Evolutionary conservation across 2,888 invertebrate species (phyloP).

Genomic region (Lithodes maja): DNA sequence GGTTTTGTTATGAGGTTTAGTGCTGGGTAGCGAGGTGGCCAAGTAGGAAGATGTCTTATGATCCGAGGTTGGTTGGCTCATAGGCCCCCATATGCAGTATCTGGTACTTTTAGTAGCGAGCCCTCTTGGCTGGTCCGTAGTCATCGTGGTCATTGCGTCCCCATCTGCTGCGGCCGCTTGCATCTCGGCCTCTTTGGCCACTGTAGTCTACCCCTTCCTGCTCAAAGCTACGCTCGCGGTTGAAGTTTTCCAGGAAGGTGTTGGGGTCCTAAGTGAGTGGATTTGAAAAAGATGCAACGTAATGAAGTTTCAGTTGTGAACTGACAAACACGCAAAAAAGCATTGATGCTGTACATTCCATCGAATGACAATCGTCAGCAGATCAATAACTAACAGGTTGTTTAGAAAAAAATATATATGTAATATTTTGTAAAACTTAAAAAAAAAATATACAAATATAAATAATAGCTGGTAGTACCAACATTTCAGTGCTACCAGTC

Average conservation of each 20-base stretch:
- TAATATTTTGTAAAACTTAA: too few species aligned
- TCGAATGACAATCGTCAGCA: not conserved
- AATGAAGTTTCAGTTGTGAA: constrained; percentile 48
- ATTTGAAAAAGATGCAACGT: constrained; percentile 60
- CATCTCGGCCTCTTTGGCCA: constrained; percentile 64
- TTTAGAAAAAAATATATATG: too few species aligned
- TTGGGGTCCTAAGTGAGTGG: constrained; percentile 65
- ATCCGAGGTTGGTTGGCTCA: not conserved
- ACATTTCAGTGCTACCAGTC: too few species aligned
- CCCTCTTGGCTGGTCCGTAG: constrained; percentile 67
- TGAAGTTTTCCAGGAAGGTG: constrained; percentile 67
- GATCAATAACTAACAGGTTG: too few species aligned
- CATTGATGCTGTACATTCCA: not conserved
- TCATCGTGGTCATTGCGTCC: constrained; percentile 63
- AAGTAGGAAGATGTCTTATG: too few species aligned
- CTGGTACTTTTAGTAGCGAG: constrained; percentile 59
- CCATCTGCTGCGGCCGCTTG: constrained; percentile 58
- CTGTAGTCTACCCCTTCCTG: constrained; percentile 58
- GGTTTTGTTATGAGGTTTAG: not conserved
- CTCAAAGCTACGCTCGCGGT: constrained; percentile 66
- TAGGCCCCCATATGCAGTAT: constrained; percentile 6
- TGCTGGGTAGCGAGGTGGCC: not conserved
- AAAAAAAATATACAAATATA: too few species aligned
- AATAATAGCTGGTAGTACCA: too few species aligned
- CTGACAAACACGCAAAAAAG: not conserved